Conservation (phyloP, 2,888 invertebrate species). For the Parnassius orleans region DNA sequence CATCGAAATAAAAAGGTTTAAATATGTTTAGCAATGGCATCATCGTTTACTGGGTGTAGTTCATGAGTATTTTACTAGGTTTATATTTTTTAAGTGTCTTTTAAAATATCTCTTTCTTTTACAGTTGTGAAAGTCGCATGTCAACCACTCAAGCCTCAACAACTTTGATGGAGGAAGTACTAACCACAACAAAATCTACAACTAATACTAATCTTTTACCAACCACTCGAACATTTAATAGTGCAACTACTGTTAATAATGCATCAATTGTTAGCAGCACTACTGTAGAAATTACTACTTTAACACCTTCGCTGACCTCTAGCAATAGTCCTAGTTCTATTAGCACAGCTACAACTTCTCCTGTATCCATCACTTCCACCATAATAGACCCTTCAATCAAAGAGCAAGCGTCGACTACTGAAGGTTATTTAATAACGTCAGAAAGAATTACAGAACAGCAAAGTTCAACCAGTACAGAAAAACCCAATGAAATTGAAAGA, state of each 20-base stretch:
- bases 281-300: constrained; percentile 33
- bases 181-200: constrained; percentile 59
- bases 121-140: constrained; percentile 69
- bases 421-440: background rate
- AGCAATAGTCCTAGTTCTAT: constrained; percentile 14
- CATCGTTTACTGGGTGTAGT: no score
- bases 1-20: no score
- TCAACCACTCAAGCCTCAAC: constrained; percentile 51
- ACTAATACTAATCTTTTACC: constrained; percentile 34
- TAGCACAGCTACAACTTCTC: constrained; percentile 28
- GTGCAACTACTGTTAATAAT: constrained; percentile 14
- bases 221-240: constrained; percentile 33
- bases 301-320: constrained; percentile 33
- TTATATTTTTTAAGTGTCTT: background rate
- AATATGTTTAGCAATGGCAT: no score
- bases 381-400: constrained; percentile 28
- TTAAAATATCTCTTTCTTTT: constrained; percentile 38
- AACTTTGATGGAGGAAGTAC: constrained; percentile 55
- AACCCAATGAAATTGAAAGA: constrained; percentile 1
- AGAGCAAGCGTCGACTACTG: constrained; percentile 7
- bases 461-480: background rate
- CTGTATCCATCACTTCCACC: constrained; percentile 26
- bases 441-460: background rate
- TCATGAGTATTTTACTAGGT: no score
- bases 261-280: constrained; percentile 24